Evolutionary conservation across 1,140 invertebrate species (phyloP).

Genomic region (Leptopilina clavipes): DNA sequence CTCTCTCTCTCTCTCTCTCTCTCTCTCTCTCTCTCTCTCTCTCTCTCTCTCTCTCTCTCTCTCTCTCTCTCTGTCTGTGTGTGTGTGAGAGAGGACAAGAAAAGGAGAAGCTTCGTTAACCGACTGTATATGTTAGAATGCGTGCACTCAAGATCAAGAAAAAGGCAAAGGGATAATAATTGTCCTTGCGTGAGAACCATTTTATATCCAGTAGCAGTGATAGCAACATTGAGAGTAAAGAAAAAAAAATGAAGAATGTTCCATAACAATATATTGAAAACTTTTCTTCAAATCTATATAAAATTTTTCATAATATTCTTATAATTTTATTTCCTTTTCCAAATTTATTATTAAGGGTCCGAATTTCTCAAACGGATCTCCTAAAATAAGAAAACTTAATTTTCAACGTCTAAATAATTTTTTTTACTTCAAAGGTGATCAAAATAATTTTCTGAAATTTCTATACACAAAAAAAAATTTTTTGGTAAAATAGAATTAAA

Average conservation of each 20-base stretch:
- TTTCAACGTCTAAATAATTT: no score
- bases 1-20: neutral
- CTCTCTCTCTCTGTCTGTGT: neutral
- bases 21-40: neutral
- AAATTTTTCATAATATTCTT: no score
- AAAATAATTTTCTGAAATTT: no score
- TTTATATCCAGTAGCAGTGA: slow-evolving; percentile 48
- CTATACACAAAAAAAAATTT: no score
- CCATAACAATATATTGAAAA: slow-evolving; percentile 44
- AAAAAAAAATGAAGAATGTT: slow-evolving; percentile 54
- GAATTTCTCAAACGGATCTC: no score
- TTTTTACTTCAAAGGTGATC: no score
- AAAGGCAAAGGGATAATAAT: slow-evolving; percentile 52
- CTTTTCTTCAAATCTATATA: no score
- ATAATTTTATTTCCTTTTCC: no score
- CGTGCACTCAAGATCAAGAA: slow-evolving; percentile 47
- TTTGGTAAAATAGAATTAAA: no score
- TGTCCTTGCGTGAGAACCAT: slow-evolving; percentile 67
- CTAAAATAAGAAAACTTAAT: no score
- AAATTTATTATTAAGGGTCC: no score
- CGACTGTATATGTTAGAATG: slow-evolving; percentile 40
- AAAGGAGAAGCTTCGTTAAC: slow-evolving; percentile 45
- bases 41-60: neutral
- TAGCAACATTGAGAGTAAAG: slow-evolving; percentile 40
- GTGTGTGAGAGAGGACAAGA: slow-evolving; percentile 32